Conservation (phyloP, 2,113 vertebrate genomes). For the Myotis brandtii region DNA sequence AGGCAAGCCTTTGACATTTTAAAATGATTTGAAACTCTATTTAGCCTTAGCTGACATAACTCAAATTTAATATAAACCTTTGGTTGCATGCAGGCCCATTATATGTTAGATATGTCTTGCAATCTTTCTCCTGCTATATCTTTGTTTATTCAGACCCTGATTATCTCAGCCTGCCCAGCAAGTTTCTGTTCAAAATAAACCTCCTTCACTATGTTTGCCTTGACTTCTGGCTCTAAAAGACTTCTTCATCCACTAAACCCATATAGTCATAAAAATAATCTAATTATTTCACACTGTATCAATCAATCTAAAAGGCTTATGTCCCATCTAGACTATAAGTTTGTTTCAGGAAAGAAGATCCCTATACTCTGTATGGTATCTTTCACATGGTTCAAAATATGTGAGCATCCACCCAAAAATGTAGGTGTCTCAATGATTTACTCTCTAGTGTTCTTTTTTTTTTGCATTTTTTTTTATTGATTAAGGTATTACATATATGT, state of each 20-base stretch:
- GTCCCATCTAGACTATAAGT: neutral
- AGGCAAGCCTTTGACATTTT: neutral
- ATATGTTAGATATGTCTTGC: neutral
- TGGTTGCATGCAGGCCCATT: neutral
- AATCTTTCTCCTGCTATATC: neutral
- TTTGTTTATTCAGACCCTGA: neutral
- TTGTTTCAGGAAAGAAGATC: neutral
- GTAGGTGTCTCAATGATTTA: neutral
- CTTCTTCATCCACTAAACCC: neutral
- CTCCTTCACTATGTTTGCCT: neutral
- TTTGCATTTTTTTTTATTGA: too few relatives aligned
- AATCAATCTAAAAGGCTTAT: neutral
- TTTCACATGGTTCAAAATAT: neutral
- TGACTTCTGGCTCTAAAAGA: neutral
- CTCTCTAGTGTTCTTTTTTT: neutral
- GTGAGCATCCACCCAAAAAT: neutral
- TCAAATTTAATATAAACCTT: neutral
- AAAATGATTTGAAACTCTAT: neutral
- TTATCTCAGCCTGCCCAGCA: neutral
- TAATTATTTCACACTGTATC: neutral
- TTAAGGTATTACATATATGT: too few relatives aligned
- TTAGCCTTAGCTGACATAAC: neutral
- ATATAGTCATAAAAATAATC: neutral
- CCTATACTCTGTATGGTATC: neutral
- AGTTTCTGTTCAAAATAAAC: neutral